These are phyloP conservation scores for Cetonia aurata DNA, from an alignment of 2,888 invertebrate genomes.

Conservation along the genomic window DNA sequence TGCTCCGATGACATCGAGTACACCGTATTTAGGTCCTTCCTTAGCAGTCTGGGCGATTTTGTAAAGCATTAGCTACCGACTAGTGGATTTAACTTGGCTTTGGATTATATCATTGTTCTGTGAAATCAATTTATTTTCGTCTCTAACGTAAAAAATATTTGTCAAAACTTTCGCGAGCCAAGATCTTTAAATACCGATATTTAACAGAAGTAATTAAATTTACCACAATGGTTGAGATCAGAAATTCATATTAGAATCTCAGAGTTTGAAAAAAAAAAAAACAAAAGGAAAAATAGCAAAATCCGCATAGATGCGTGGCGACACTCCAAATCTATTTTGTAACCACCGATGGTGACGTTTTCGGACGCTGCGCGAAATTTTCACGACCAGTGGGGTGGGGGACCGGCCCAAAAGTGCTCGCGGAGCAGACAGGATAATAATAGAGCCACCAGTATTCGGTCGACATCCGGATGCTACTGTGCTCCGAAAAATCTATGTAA, in stretches of 20 bases:
- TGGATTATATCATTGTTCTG: constrained; percentile 1
- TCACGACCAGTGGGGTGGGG: constrained; percentile 20
- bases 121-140: constrained; percentile 3
- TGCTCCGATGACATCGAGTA: not conserved
- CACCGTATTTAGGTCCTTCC: not conserved
- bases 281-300: constrained; percentile 30
- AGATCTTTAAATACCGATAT: not conserved
- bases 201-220: not conserved
- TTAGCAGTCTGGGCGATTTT: not conserved
- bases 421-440: constrained; percentile 40
- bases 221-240: not conserved
- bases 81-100: not conserved
- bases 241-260: not conserved
- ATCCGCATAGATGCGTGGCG: constrained; percentile 33
- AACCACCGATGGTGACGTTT: constrained; percentile 35
- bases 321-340: constrained; percentile 35
- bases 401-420: constrained; percentile 33
- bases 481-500: constrained; percentile 33
- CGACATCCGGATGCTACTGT: constrained; percentile 37
- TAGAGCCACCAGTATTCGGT: constrained; percentile 43
- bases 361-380: constrained; percentile 25
- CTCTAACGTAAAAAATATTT: not conserved
- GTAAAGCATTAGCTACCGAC: not conserved
- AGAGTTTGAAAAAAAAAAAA: not conserved
- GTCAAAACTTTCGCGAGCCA: not conserved